Percentiles rank a stretch among this genome's conserved stretches.
Evolutionary conservation across 2,888 invertebrate genomes (phyloP).

Genomic region (Philonicus albiceps): DNA sequence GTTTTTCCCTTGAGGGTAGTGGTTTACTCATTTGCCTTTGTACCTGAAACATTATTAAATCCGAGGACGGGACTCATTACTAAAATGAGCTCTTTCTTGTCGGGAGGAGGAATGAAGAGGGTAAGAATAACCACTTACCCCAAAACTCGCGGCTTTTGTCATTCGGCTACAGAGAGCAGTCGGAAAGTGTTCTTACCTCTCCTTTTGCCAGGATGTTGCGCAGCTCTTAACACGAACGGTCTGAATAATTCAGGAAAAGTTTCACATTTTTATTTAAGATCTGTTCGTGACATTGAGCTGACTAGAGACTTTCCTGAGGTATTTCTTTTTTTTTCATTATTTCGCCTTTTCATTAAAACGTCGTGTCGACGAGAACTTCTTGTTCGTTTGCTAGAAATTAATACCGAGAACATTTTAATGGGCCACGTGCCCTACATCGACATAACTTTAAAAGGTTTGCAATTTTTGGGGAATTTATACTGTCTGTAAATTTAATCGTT

Average conservation of each 20-base stretch:
- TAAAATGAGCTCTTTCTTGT: neutral
- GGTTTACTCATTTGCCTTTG: neutral
- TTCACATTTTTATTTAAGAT: neutral
- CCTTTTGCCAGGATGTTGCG: neutral
- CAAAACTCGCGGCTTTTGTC: neutral
- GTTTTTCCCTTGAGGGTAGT: neutral
- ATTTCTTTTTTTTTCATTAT: neutral
- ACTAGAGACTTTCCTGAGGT: neutral
- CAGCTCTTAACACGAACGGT: neutral
- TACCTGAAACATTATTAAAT: neutral
- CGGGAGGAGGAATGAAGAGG: neutral
- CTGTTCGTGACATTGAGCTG: neutral
- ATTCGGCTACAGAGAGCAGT: neutral
- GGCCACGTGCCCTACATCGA: neutral
- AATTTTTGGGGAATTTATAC: neutral
- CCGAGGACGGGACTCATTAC: slow-evolving; percentile 4
- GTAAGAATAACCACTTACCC: neutral
- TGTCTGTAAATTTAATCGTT: neutral
- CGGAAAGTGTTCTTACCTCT: neutral
- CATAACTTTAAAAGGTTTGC: neutral
- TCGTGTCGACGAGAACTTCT: neutral
- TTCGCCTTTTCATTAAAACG: neutral
- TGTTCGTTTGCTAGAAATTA: neutral
- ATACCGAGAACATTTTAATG: neutral
- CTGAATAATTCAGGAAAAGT: neutral